These are phyloP conservation scores for Neosilurus hyrtlii DNA, from an alignment of 2,797 vertebrate genomes.

Conservation along the genomic window DNA sequence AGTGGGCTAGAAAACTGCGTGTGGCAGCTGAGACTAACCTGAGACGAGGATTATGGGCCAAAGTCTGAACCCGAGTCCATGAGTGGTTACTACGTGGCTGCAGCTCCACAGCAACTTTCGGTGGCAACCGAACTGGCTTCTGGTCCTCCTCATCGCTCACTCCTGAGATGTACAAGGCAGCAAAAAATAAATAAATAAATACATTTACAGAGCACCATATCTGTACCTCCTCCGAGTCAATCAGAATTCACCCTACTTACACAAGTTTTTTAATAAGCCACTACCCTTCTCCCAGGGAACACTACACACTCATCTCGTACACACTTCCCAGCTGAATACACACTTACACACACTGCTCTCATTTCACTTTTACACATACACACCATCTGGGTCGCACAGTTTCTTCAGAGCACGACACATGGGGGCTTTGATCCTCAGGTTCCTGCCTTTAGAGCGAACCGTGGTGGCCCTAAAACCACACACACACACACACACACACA, in stretches of 20 bases:
- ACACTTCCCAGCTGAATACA: constrained; percentile 16
- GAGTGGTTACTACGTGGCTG: constrained; percentile 94
- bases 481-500: constrained; percentile 14
- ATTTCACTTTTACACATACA: constrained; percentile 43
- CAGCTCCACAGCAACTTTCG: constrained; percentile 92
- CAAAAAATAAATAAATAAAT: neutral
- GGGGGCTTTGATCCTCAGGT: constrained; percentile 94
- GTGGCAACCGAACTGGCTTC: constrained; percentile 92
- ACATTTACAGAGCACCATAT: constrained; percentile 28
- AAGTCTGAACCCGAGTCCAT: constrained; percentile 93
- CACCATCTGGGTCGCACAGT: constrained; percentile 97
- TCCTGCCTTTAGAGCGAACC: constrained; percentile 95
- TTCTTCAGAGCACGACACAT: constrained; percentile 98
- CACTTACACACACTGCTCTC: constrained; percentile 2
- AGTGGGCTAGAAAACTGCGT: neutral
- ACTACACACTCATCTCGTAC: constrained; percentile 23
- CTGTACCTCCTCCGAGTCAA: constrained; percentile 42
- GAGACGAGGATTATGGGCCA: constrained; percentile 97
- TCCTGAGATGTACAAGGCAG: constrained; percentile 67
- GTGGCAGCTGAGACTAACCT: constrained; percentile 71
- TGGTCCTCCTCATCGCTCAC: constrained; percentile 98
- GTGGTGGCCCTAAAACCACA: constrained; percentile 85
- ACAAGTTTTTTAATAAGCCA: constrained; percentile 53
- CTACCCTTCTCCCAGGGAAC: constrained; percentile 39
- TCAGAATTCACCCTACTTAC: constrained; percentile 58